These are phyloP conservation scores for Thomomys bottae DNA, from an alignment of 2,113 vertebrate species.

Conservation along the genomic window DNA sequence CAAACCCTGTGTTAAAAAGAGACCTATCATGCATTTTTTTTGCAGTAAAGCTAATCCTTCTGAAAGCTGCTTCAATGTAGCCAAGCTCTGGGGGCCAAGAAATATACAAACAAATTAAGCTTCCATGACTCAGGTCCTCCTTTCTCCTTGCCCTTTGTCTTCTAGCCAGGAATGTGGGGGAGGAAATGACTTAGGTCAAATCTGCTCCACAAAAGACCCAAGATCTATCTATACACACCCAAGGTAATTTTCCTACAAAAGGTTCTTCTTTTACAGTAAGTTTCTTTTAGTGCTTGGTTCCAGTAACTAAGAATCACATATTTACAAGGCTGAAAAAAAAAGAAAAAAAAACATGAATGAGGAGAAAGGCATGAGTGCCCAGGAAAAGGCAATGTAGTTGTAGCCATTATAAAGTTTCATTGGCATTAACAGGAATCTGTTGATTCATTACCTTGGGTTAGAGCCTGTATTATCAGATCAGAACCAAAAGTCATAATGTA, in stretches of 20 bases:
- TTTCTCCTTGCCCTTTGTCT: slow-evolving; percentile 36
- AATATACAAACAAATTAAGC: slow-evolving; percentile 54
- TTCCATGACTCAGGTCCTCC: slow-evolving; percentile 56
- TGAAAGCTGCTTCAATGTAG: slow-evolving; percentile 62
- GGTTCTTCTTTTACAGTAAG: slow-evolving; percentile 16
- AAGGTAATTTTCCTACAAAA: slow-evolving; percentile 49
- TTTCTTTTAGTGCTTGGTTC: slow-evolving; percentile 14
- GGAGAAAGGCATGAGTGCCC: not conserved
- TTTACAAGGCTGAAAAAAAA: slow-evolving; percentile 32
- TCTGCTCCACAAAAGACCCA: not conserved
- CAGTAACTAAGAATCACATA: slow-evolving; percentile 29
- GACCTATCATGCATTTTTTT: not conserved
- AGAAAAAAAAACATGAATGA: slow-evolving; percentile 46
- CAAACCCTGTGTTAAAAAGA: slow-evolving; percentile 43
- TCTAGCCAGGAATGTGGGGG: slow-evolving; percentile 33
- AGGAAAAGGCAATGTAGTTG: not conserved
- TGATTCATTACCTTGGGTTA: slow-evolving; percentile 27
- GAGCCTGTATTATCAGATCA: not conserved
- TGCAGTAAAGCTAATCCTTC: slow-evolving; percentile 62
- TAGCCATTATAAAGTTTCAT: not conserved
- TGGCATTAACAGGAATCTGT: not conserved
- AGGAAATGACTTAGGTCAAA: slow-evolving; percentile 66
- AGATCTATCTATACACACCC: slow-evolving; percentile 14
- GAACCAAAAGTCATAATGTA: slow-evolving; percentile 34
- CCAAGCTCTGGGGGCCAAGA: slow-evolving; percentile 57